A percentile compares a stretch with the other conserved stretches of the same genome.
These are phyloP conservation scores for Zhengitettix transpicula DNA, from an alignment of 2,888 invertebrate genomes.

Conservation along the genomic window DNA sequence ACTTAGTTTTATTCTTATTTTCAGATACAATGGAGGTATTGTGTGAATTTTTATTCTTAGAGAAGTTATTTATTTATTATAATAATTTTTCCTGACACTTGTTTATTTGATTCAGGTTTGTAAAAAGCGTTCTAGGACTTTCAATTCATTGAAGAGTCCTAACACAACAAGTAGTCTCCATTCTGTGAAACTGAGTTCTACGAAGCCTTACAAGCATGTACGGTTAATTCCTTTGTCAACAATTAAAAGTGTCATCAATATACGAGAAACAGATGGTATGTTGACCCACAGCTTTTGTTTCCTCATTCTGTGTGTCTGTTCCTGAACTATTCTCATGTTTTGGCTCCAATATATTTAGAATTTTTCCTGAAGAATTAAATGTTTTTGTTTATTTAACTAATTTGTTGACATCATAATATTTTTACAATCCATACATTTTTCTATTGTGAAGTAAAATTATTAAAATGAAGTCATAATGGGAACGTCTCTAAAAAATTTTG, in stretches of 20 bases:
- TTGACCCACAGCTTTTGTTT: background rate
- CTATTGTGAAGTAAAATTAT: no score
- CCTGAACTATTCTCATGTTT: no score
- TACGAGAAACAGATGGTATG: slow-evolving; percentile 66
- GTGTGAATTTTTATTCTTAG: background rate
- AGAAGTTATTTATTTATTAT: background rate
- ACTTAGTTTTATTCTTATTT: slow-evolving; percentile 79
- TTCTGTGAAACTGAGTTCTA: slow-evolving; percentile 19
- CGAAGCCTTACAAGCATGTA: slow-evolving; percentile 77
- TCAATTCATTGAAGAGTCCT: slow-evolving; percentile 52
- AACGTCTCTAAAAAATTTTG: no score
- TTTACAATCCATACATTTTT: no score
- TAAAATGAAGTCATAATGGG: no score
- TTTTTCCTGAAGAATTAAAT: no score
- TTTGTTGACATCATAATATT: no score
- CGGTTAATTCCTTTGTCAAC: slow-evolving; percentile 75
- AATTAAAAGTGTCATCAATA: slow-evolving; percentile 81
- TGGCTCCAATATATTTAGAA: no score
- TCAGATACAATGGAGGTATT: slow-evolving; percentile 82
- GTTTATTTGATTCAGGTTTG: slow-evolving; percentile 24
- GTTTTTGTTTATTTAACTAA: no score
- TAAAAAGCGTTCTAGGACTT: slow-evolving; percentile 58
- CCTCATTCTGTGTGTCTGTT: no score
- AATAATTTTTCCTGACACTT: background rate
- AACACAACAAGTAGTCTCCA: slow-evolving; percentile 39